Evolutionary conservation across 2,888 invertebrate species (phyloP).

Genomic region (Criorhina ranunculi): DNA sequence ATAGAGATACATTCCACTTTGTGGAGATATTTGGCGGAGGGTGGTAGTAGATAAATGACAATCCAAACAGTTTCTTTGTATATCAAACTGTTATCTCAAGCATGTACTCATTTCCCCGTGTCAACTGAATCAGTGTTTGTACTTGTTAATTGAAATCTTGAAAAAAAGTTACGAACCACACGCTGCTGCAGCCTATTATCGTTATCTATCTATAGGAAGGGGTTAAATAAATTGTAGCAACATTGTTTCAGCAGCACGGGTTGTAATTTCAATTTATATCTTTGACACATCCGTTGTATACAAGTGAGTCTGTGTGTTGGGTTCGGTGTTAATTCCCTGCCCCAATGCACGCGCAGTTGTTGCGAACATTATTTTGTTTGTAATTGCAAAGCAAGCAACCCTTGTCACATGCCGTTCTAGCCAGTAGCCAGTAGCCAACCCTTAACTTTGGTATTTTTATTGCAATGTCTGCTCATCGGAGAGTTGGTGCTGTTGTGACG

Average conservation of each 20-base stretch:
- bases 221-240: constrained; percentile 14
- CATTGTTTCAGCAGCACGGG: constrained; percentile 52
- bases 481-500: not conserved
- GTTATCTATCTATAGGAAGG: not conserved
- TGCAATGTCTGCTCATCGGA: constrained; percentile 24
- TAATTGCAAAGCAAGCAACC: constrained; percentile 20
- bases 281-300: constrained; percentile 2
- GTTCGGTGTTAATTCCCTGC: constrained; percentile 53
- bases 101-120: constrained; percentile 12
- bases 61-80: constrained; percentile 35
- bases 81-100: constrained; percentile 6
- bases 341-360: constrained; percentile 71
- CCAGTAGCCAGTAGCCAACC: not conserved
- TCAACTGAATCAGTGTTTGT: constrained; percentile 4
- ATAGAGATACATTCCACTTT: constrained; percentile 27
- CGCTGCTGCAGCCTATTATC: not conserved
- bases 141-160: constrained; percentile 23
- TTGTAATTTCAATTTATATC: constrained; percentile 4
- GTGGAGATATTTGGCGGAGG: not conserved
- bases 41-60: constrained; percentile 23
- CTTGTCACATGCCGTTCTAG: constrained; percentile 1
- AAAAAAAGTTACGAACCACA: not conserved
- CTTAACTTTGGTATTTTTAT: constrained; percentile 12
- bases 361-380: constrained; percentile 32
- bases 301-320: not conserved